Conservation (phyloP, 2,797 vertebrate species). For the Ptychobarbus kaznakovi region DNA sequence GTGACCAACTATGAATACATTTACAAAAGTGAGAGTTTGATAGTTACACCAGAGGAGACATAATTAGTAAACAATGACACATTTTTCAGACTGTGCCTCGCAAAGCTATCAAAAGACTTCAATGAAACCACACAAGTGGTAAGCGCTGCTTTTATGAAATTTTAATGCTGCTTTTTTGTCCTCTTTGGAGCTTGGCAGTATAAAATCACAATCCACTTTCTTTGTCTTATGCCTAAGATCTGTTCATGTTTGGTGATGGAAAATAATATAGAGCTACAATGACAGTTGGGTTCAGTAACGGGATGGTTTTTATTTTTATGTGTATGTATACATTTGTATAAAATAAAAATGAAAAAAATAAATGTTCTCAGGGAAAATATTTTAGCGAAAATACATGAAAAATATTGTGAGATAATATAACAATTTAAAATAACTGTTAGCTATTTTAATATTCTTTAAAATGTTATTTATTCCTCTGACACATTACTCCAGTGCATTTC, state of each 20-base stretch:
- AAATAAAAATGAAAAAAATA: neutral
- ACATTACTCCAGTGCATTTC: neutral
- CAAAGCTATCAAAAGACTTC: neutral
- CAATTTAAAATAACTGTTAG: neutral
- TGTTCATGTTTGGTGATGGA: neutral
- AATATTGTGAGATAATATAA: neutral
- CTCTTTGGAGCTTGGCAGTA: neutral
- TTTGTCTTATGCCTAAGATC: neutral
- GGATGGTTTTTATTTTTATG: neutral
- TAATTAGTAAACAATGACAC: neutral
- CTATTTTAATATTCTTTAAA: neutral
- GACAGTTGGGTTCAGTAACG: neutral
- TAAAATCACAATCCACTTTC: neutral
- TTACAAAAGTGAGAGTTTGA: neutral
- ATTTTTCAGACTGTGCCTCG: neutral
- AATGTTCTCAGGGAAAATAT: neutral
- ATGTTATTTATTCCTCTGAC: too few species aligned
- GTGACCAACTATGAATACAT: neutral
- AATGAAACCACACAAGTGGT: neutral
- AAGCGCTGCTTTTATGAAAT: constrained; percentile 9
- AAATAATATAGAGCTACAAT: neutral
- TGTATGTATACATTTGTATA: neutral
- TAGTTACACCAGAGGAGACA: neutral
- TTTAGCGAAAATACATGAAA: neutral
- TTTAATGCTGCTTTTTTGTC: constrained; percentile 1